Evolutionary conservation across 1,140 invertebrate species (phyloP).

Genomic region (Gryllus bimaculatus): DNA sequence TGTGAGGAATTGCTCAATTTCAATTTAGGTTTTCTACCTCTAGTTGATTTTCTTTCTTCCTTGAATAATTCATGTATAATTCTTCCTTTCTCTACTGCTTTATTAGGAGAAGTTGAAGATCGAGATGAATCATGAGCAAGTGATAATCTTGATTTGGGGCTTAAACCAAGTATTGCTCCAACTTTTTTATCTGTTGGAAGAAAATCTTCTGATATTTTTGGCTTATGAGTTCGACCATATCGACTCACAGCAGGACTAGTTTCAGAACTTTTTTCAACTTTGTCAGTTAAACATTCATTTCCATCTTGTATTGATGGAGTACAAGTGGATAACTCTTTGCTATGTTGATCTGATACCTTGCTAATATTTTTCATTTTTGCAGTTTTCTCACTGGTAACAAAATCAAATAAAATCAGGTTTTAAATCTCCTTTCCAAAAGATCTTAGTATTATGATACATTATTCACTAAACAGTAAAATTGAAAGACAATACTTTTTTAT

Average conservation of each 20-base stretch:
- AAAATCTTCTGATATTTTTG: slow-evolving; percentile 22
- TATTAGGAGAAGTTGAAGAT: neutral
- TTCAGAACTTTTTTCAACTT: neutral
- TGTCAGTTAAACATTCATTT: neutral
- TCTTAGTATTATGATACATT: no score
- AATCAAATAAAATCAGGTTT: neutral
- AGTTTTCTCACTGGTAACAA: neutral
- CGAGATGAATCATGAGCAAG: neutral
- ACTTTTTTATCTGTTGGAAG: slow-evolving; percentile 21
- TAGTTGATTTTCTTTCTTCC: slow-evolving; percentile 3
- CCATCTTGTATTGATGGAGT: neutral
- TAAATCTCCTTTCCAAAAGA: neutral
- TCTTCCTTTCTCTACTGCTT: neutral
- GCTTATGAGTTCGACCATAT: slow-evolving; percentile 21
- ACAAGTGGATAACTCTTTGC: neutral
- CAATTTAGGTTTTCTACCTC: neutral
- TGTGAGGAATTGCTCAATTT: neutral
- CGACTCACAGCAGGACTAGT: slow-evolving; percentile 17
- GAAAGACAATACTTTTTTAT: no score
- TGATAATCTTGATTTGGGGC: slow-evolving; percentile 10
- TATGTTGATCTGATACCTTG: neutral
- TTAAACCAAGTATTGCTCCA: slow-evolving; percentile 18
- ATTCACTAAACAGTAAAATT: neutral
- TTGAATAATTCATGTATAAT: neutral
- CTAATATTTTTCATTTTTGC: neutral